Evolutionary conservation across 2,888 invertebrate species (phyloP), one percentile per base, ranked within the genome.

Genomic region (Netelia melanura): DNA sequence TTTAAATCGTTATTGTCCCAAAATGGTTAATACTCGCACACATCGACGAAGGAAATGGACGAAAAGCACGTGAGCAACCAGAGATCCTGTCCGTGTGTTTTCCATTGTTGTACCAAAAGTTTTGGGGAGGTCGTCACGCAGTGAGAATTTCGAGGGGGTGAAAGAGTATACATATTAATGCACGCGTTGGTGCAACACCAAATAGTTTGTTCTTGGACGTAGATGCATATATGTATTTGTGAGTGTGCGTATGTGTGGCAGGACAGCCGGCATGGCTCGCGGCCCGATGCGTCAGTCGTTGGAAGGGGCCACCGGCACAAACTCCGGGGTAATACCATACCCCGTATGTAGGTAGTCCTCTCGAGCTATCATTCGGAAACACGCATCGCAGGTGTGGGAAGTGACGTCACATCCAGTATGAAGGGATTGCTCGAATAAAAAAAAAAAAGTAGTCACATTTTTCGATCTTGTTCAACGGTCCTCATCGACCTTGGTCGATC

Each of bases 371-470:
- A 90, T 91, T 92, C 91, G 93, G 93, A 93, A 92, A 91, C 91
- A 92, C 91, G 93, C 92, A 92, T 92, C 93, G 90, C 93, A 93
- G 93, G 93, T 93, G 93, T 91, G 90, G 93, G 93, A 93, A 93
- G 88, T 92, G 92, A 93, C 92, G 92, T 85, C 85, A 85, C 74
- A 75, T 71, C 71, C 74, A 74, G 54, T 64, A 70, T 61, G 61
- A 65, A 75, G 79, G 79, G 72, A 75, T 48, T 70, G 79, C 79
- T 80, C 65, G 75, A 76, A 72, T 83, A 68, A 67, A 72, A 70
- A 74, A 58, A 6, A 38, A 17, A 17, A 17, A 17, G 17, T 17
- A 17, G 38, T 68, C 58, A 25, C 43, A 10, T 48, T 48, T 61
- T 70, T 71, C 58, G 54, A 11, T 65, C 30, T 56, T 30, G 48